Percentiles rank a stretch among this genome's conserved stretches.
phyloP scores from a whole-genome alignment of 2,797 vertebrate genomes.

The Spondyliosoma cantharus region DNA sequence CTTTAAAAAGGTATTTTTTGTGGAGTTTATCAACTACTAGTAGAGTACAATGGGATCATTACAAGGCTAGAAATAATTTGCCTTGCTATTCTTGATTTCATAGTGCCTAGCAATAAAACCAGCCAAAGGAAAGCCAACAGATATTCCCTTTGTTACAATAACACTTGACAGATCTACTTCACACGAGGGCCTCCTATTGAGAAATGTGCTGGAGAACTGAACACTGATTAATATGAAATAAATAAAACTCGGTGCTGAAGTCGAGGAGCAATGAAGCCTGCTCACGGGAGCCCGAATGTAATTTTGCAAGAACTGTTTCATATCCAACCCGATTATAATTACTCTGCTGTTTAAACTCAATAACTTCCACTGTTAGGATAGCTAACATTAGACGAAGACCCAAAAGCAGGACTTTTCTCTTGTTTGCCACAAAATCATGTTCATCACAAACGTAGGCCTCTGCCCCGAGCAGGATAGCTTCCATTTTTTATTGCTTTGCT shows the following conservation, averaged over 20 bases:
- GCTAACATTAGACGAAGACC: slow-evolving; percentile 41
- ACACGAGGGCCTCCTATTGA: slow-evolving; percentile 75
- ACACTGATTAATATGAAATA: slow-evolving; percentile 80
- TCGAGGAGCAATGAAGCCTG: slow-evolving; percentile 55
- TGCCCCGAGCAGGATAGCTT: slow-evolving; percentile 59
- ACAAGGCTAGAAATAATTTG: slow-evolving; percentile 24
- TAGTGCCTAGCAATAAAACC: slow-evolving; percentile 51
- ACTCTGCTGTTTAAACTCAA: slow-evolving; percentile 66
- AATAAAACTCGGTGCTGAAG: slow-evolving; percentile 69
- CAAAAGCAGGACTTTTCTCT: slow-evolving; percentile 81
- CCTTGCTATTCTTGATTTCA: slow-evolving; percentile 60
- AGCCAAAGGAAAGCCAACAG: slow-evolving; percentile 66
- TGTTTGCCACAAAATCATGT: slow-evolving; percentile 75
- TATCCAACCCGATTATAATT: slow-evolving; percentile 71
- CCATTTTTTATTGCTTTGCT: slow-evolving; percentile 57
- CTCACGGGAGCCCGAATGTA: slow-evolving; percentile 63
- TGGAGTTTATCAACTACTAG: not conserved
- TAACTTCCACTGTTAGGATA: slow-evolving; percentile 39
- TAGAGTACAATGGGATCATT: slow-evolving; percentile 19
- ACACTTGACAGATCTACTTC: slow-evolving; percentile 80
- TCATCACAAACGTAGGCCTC: slow-evolving; percentile 70
- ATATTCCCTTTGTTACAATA: slow-evolving; percentile 72
- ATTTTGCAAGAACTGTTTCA: slow-evolving; percentile 59
- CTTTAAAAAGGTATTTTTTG: slow-evolving; percentile 10
- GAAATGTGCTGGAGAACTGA: slow-evolving; percentile 69